These are phyloP conservation scores for Pardalotus punctatus DNA, from an alignment of 2,113 vertebrate species.

Conservation along the genomic window DNA sequence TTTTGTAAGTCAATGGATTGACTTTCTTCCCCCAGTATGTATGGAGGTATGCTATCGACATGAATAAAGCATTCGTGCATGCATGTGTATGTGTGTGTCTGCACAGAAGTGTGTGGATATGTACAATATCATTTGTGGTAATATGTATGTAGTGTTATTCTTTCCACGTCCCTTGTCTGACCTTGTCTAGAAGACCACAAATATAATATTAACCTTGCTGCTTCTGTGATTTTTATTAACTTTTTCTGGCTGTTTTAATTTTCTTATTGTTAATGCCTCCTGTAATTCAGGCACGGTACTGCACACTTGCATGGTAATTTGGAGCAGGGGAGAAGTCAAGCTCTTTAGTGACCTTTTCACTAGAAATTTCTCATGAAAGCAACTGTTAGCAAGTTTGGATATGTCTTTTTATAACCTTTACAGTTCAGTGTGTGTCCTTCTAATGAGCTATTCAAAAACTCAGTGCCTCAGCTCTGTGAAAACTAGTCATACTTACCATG, in stretches of 20 bases:
- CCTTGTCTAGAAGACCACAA: neutral
- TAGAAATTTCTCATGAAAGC: slow-evolving; percentile 29
- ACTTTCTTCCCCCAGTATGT: neutral
- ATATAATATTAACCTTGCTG: slow-evolving; percentile 10
- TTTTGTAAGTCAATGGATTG: neutral
- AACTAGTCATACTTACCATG: neutral
- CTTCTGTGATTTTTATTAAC: neutral
- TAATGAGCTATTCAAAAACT: slow-evolving; percentile 3
- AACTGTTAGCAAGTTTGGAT: slow-evolving; percentile 22
- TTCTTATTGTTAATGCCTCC: neutral
- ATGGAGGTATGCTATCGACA: neutral
- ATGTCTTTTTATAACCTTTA: slow-evolving; percentile 38
- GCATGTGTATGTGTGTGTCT: neutral
- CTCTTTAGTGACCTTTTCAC: slow-evolving; percentile 57
- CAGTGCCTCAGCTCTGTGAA: neutral
- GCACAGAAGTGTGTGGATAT: neutral
- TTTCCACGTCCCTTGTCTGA: neutral
- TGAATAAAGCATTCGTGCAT: neutral
- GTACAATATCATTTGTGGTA: neutral
- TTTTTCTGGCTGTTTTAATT: slow-evolving; percentile 8
- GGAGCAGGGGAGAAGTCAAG: slow-evolving; percentile 36
- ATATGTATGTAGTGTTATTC: neutral
- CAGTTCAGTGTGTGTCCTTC: neutral
- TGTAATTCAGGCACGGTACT: neutral
- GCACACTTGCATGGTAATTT: slow-evolving; percentile 29